A percentile compares a stretch with the other conserved stretches of the same genome.
These are phyloP conservation scores for Aelia acuminata DNA, from an alignment of 2,888 invertebrate genomes.

Conservation along the genomic window DNA sequence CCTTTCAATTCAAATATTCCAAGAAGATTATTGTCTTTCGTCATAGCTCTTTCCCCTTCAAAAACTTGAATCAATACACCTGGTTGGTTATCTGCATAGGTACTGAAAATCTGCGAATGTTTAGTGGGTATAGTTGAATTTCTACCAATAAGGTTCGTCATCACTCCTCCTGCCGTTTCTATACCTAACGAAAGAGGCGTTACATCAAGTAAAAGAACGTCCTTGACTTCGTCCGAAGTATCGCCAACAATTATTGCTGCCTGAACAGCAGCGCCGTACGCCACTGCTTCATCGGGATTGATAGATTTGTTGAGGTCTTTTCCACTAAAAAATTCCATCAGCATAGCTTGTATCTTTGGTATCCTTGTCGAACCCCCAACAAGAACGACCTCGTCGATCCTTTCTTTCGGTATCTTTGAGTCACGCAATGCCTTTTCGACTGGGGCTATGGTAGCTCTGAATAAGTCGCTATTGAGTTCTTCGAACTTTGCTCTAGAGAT, in stretches of 20 bases:
- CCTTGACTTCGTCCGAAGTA: conserved; percentile 73
- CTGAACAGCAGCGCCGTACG: conserved; percentile 79
- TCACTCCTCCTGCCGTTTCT: conserved; percentile 81
- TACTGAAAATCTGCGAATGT: conserved; percentile 76
- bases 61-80: conserved; percentile 74
- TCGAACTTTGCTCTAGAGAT: conserved; percentile 78
- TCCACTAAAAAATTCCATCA: conserved; percentile 73
- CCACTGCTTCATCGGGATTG: conserved; percentile 81
- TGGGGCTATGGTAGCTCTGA: conserved; percentile 76
- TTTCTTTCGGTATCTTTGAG: conserved; percentile 74
- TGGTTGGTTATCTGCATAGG: conserved; percentile 80
- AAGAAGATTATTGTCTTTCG: conserved; percentile 76
- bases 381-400: conserved; percentile 74
- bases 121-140: conserved; percentile 79
- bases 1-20: conserved; percentile 79
- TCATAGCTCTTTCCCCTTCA: conserved; percentile 76
- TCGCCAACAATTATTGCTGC: conserved; percentile 76
- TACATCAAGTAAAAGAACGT: conserved; percentile 78
- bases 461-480: conserved; percentile 76
- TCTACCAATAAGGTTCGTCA: conserved; percentile 78
- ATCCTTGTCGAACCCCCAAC: conserved; percentile 80
- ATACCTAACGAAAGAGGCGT: conserved; percentile 79
- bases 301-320: conserved; percentile 79
- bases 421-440: conserved; percentile 77
- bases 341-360: conserved; percentile 77